Percentiles rank a stretch among this genome's conserved stretches.
Evolutionary conservation across 1,140 invertebrate species (phyloP).

Genomic region (Phymorhynchus buccinoides): DNA sequence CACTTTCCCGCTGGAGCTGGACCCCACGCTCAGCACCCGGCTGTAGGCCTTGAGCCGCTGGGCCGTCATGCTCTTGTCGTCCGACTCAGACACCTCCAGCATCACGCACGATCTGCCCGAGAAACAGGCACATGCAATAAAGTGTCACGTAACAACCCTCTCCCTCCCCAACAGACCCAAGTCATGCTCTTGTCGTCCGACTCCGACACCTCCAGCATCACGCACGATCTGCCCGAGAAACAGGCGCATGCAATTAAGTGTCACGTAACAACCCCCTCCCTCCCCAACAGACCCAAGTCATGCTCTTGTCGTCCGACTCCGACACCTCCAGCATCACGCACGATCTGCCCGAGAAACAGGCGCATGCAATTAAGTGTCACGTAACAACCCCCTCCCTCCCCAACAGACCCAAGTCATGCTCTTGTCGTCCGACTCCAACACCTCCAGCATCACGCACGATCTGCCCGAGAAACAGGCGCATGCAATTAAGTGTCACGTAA

Average conservation of each 20-base stretch:
- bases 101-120: constrained; percentile 73
- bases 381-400: too few relatives aligned
- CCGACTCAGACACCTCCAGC: constrained; percentile 72
- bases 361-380: too few relatives aligned
- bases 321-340: constrained; percentile 76
- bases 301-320: constrained; percentile 54
- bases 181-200: constrained; percentile 59
- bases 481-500: too few relatives aligned
- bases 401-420: too few relatives aligned
- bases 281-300: too few relatives aligned
- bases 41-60: constrained; percentile 73
- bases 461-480: constrained; percentile 50
- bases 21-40: constrained; percentile 78
- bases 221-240: constrained; percentile 62
- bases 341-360: constrained; percentile 55
- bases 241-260: too few relatives aligned
- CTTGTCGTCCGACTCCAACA: constrained; percentile 63
- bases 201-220: constrained; percentile 75
- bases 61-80: constrained; percentile 58
- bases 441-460: constrained; percentile 75
- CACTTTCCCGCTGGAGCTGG: constrained; percentile 75
- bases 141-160: too few relatives aligned
- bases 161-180: too few relatives aligned
- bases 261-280: too few relatives aligned
- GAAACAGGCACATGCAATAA: too few relatives aligned